phyloP scores from a whole-genome alignment of 2,797 vertebrate genomes.

The Botia almorhae region DNA sequence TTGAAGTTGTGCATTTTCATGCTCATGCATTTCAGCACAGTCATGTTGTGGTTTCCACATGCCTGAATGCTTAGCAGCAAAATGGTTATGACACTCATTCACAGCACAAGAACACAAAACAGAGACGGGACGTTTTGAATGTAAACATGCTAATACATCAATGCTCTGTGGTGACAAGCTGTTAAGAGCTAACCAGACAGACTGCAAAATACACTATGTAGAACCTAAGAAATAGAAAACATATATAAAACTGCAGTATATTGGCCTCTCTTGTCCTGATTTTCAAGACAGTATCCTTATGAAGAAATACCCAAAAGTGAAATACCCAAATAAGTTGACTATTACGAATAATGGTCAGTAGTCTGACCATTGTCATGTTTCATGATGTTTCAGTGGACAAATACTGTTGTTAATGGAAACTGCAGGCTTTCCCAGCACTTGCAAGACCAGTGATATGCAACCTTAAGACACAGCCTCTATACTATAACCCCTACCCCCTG shows the following conservation, averaged over 20 bases:
- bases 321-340: too few species aligned
- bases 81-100: not conserved
- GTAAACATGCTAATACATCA: not conserved
- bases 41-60: slow-evolving; percentile 37
- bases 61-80: not conserved
- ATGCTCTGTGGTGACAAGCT: too few species aligned
- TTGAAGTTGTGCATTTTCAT: not conserved
- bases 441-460: not conserved
- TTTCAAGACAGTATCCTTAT: too few species aligned
- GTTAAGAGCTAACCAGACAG: too few species aligned
- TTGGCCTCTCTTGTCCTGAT: too few species aligned
- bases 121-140: not conserved
- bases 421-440: not conserved
- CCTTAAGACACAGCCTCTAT: slow-evolving; percentile 5
- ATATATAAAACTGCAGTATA: too few species aligned
- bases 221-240: too few species aligned
- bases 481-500: not conserved
- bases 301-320: too few species aligned
- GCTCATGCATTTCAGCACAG: slow-evolving; percentile 5
- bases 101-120: slow-evolving; percentile 1
- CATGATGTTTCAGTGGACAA: not conserved
- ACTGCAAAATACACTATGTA: too few species aligned
- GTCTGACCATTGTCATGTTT: too few species aligned
- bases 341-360: too few species aligned
- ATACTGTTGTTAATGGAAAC: not conserved